These are phyloP conservation scores for Netta rufina DNA, from an alignment of 2,797 vertebrate genomes.

Conservation along the genomic window DNA sequence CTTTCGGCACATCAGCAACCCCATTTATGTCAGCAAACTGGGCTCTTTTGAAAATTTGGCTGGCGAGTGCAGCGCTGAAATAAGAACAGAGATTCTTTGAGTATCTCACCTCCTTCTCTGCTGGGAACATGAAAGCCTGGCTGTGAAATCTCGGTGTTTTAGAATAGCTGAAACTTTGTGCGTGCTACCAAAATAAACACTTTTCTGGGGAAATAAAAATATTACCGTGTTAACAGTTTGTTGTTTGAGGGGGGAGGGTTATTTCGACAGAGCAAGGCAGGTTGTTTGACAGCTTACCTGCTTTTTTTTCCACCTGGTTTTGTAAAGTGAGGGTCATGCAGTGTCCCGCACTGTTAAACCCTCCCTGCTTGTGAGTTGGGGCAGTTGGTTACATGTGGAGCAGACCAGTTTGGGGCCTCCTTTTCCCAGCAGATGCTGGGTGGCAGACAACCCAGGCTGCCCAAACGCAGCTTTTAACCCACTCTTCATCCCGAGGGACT, in stretches of 20 bases:
- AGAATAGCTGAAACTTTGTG: constrained; percentile 40
- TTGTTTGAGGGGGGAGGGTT: not conserved
- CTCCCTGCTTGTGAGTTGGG: accelerated
- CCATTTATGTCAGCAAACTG: constrained; percentile 52
- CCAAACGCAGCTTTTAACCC: not conserved
- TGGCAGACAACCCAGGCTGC: not conserved
- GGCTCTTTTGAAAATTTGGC: constrained; percentile 40
- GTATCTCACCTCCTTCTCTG: constrained; percentile 59
- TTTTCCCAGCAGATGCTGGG: accelerated
- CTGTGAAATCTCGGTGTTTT: constrained; percentile 44
- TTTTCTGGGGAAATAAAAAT: not conserved
- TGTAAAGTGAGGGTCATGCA: not conserved
- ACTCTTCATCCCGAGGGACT: not conserved
- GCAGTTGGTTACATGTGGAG: not conserved
- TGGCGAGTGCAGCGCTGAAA: constrained; percentile 24
- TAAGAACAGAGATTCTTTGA: constrained; percentile 59
- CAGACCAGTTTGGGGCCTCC: not conserved
- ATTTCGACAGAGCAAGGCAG: not conserved
- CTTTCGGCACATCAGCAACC: constrained; percentile 3
- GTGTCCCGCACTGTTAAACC: not conserved
- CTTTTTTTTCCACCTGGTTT: not conserved
- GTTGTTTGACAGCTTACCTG: not conserved
- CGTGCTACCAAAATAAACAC: constrained; percentile 44
- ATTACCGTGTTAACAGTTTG: not conserved
- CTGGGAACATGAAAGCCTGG: constrained; percentile 45